Base-by-base conservation (phyloP, 1,140 invertebrate genomes). In the Saccostrea echinata region DNA sequence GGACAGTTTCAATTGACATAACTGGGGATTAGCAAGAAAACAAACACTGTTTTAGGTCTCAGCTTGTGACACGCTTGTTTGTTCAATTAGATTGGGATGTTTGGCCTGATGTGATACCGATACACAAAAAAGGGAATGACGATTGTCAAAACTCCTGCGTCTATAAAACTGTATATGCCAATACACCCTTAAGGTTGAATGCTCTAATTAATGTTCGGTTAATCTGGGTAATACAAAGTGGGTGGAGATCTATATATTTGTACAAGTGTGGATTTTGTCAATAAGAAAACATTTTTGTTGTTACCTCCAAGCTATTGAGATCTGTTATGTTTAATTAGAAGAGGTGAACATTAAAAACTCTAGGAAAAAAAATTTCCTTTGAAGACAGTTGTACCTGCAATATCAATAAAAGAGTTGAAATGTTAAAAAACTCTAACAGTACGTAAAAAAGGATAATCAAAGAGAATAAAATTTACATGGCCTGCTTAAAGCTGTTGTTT, bases 251-350 rank as follows among this genome's bases (percentile, higher is more conserved):
- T 27, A 8, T 18, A 3, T 76, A 30, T 76, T 76, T 76, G 30
- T 30, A 76, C 68, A 76, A 76, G 68, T 76, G 68, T 76, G 68
- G 68, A 76, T 76, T n/a, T 76, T 76, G 68, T 76, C 68, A 76
- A 76, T 76, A 76, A 76, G 68, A 76, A 76, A 76, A 76, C 68
- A 71, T 76, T 76, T 76, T 76, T 76, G 24, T 76, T 76, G 27
- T 76, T 30, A 12, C 68, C 68, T 76, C 30, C 68, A 76, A 27
- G 68, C 68, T 30, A 76, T 16, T 16, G 68, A 33, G 68, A 27
- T 27, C 27, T 76, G 68, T 76, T 76, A 76, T 76, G 27, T 76
- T 76, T 76, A 76, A 76, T 76, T 76, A 76, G 27, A 76, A 33
- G 27, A 30, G 68, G 16, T 76, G 68, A 76, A 76, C 27, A 8